These are phyloP conservation scores for Brachynemurus nebulosus DNA, from an alignment of 2,888 invertebrate species.

Conservation along the genomic window DNA sequence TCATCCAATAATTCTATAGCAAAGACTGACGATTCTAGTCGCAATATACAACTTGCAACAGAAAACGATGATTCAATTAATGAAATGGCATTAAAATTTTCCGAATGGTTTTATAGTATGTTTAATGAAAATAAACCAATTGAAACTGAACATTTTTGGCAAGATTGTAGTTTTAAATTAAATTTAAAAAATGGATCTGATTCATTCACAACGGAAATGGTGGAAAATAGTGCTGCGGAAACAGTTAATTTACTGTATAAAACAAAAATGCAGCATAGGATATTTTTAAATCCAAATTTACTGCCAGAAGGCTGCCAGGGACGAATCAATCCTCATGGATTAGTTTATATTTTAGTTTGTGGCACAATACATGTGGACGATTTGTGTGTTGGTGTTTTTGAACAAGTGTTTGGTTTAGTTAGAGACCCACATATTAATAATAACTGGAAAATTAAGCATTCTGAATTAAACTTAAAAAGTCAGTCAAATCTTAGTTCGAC, in stretches of 20 bases:
- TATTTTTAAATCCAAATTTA: slow-evolving; percentile 47
- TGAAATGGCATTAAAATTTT: slow-evolving; percentile 38
- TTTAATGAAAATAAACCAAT: slow-evolving; percentile 31
- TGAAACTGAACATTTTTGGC: slow-evolving; percentile 39
- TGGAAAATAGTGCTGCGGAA: slow-evolving; percentile 25
- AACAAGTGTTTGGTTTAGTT: slow-evolving; percentile 47
- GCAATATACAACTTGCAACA: too few relatives aligned
- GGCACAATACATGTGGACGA: slow-evolving; percentile 44
- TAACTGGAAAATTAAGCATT: slow-evolving; percentile 53
- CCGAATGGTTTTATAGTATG: slow-evolving; percentile 41
- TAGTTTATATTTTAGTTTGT: slow-evolving; percentile 43
- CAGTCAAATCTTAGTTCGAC: slow-evolving; percentile 20
- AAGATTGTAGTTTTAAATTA: slow-evolving; percentile 33
- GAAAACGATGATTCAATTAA: slow-evolving; percentile 25
- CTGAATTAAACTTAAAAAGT: slow-evolving; percentile 34
- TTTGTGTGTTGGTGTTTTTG: slow-evolving; percentile 45
- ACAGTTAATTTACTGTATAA: slow-evolving; percentile 29
- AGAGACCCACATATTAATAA: slow-evolving; percentile 46
- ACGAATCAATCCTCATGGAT: slow-evolving; percentile 43
- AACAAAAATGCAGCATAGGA: slow-evolving; percentile 31
- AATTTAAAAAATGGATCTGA: slow-evolving; percentile 22
- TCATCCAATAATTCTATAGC: background rate
- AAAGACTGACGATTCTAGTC: background rate
- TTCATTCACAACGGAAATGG: slow-evolving; percentile 20
- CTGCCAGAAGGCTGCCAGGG: slow-evolving; percentile 41